These are phyloP conservation scores for Furcifer pardalis DNA, from an alignment of 2,797 vertebrate species.

Conservation along the genomic window DNA sequence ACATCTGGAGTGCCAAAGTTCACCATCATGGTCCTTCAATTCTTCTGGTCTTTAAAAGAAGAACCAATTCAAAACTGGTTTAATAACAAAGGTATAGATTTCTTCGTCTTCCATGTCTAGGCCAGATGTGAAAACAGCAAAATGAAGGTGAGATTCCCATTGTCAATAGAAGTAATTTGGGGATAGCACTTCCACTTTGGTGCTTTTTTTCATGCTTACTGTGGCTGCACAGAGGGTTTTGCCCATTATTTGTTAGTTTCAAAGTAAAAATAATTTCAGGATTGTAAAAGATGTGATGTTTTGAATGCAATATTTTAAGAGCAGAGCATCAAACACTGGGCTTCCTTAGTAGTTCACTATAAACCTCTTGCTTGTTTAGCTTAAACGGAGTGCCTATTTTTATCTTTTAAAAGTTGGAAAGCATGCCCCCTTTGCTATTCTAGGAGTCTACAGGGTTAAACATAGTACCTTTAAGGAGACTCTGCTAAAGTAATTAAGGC, in stretches of 20 bases:
- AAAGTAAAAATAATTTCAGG: background rate
- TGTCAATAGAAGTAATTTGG: too few species aligned
- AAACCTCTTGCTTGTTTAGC: background rate
- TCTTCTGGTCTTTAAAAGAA: too few species aligned
- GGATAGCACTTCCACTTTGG: too few species aligned
- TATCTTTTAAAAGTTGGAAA: background rate
- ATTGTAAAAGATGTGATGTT: background rate
- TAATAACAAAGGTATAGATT: too few species aligned
- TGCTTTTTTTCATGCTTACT: too few species aligned
- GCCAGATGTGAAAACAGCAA: too few species aligned
- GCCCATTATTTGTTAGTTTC: background rate
- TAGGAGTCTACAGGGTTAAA: constrained; percentile 65
- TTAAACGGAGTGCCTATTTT: constrained; percentile 19
- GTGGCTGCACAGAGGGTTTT: too few species aligned
- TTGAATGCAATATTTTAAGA: background rate
- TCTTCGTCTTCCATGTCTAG: too few species aligned
- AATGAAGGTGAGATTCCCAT: too few species aligned
- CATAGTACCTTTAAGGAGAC: constrained; percentile 64
- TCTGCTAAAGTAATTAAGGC: constrained; percentile 71
- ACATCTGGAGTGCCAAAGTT: too few species aligned
- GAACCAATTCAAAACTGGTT: too few species aligned
- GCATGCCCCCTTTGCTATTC: constrained; percentile 5
- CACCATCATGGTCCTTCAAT: too few species aligned
- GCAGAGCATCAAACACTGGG: background rate
- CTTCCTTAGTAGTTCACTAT: background rate